These are phyloP conservation scores for Myotis vivesi DNA, from an alignment of 2,797 vertebrate species.

Conservation along the genomic window DNA sequence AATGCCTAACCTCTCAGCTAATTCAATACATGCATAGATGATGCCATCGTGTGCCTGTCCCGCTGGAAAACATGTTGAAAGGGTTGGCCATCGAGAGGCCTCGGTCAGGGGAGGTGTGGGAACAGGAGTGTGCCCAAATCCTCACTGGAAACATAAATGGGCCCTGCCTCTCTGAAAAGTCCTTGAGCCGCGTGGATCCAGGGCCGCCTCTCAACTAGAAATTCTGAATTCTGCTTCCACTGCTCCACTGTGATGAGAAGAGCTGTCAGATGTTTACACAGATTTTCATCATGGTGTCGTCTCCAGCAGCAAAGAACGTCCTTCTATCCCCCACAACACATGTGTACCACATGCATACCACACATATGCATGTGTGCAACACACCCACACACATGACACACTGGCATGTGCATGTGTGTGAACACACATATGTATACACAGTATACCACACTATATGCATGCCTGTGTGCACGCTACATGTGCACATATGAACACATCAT, in stretches of 20 bases:
- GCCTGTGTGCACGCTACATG: rapidly evolving
- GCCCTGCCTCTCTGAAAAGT: background rate
- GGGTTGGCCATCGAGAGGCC: rapidly evolving
- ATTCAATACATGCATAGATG: no score
- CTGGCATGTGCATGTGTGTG: no score
- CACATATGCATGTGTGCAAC: background rate
- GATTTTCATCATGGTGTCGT: rapidly evolving
- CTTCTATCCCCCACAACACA: no score
- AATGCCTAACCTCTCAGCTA: background rate
- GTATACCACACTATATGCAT: no score
- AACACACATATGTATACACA: rapidly evolving
- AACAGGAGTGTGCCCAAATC: rapidly evolving
- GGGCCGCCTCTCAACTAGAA: background rate
- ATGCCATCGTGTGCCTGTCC: rapidly evolving
- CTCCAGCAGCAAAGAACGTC: background rate
- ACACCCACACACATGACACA: background rate
- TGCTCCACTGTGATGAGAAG: no score
- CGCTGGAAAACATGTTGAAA: background rate
- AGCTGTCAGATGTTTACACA: rapidly evolving
- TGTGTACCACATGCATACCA: rapidly evolving
- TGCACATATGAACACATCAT: rapidly evolving
- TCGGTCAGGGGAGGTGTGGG: rapidly evolving
- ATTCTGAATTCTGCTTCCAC: background rate
- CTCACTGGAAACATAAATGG: background rate
- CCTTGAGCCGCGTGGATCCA: rapidly evolving